Evolutionary conservation across 2,888 invertebrate genomes (phyloP), one percentile per base, ranked within the genome.

Genomic region (Eristalis intricaria): DNA sequence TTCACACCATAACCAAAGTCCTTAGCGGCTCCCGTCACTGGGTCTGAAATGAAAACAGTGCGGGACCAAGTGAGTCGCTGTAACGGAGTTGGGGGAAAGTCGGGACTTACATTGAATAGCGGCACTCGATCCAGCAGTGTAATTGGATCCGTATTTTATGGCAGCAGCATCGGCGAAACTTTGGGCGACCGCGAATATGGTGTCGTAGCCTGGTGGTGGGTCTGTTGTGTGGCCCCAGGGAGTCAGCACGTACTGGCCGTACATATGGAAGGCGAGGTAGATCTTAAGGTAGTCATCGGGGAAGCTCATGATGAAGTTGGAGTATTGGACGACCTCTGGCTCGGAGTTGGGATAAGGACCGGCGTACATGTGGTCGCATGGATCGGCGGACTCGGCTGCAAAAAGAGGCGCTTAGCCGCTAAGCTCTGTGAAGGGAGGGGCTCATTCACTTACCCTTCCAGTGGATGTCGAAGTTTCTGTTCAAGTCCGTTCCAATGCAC

Each of bases 241-340:
- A 22, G 95, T 92, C 5, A 95, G 90, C 22, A 95, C 90, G 1
- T 94, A 91, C 88, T 96, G 95, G 5, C 95, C 95, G 90, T 95
- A 96, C 0, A 95, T 94, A 89, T 95, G 95, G 88, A 96, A 94
- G 0, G 95, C 94, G 7, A 96, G 90, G 89, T 95, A 94, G 0
- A 94, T 93, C 50, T 50, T 50, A 8, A 50, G 19, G 50, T 50
- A 50, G 43, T 92, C 92, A 0, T 95, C 90, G 15, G 91, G 92
- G 11, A 94, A 91, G 10, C 89, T 89, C n/a, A 90, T 90, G 0
- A 95, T 91, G 88, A 93, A 95, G 0, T 91, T 88, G 0, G 94
- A 92, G 13, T 94, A 80, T 0, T 91, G 91, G 64, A 93, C 92
- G 0, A 94, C 94, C 89, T 95, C 95, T 0, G 92, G 91, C 89